Evolutionary conservation across 2,797 vertebrate genomes (phyloP), one percentile per base, ranked within the genome.

Genomic region (Ctenochaetus hawaiiensis): DNA sequence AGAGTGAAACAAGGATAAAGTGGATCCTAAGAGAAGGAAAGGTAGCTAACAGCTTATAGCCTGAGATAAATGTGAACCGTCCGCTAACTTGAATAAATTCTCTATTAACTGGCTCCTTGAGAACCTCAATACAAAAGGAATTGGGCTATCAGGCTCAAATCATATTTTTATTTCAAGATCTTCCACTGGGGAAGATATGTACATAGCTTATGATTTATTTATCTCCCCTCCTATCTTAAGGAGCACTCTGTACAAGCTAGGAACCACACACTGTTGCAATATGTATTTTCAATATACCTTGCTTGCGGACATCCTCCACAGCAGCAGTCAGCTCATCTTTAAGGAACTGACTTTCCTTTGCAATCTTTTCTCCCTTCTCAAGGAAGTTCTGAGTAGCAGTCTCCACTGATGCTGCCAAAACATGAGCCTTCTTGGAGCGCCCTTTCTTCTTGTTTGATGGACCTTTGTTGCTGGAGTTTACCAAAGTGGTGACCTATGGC

Each of bases 391-490:
- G 94, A n/a, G 98, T 99, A 68, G 98, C 98, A 64, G 95, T 97
- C 90, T 99, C 98, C 75, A 99, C 98, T 0, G 98, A 99, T 11
- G 97, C 97, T 58, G 98, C 98, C 95, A 99, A 89, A 77, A 99
- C 97, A 87, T 99, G 97, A 7, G 98, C 98, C 93, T 99, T 99
- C 94, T 99, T 99, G 76, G 98, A 99, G 83, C 98, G 97, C 0
- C 98, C 98, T 91, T 99, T 98, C 86, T 99, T 99, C 86, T 99
- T 99, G 92, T 98, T 99, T 49, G 98, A 99, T 18, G 98, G 98
- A 0, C 98, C 98, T 89, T 99, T 99, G 91, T 97, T 99, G 91
- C 98, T 99, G 48, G 97, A 97, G 93, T 99, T 99, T 37, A 99
- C 98, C 93, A 99, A 90, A 4, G 98, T 99, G 49, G 98, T 99